Base-by-base conservation (phyloP, 2,888 invertebrate species). In the Coecobrya sp. region DNA sequence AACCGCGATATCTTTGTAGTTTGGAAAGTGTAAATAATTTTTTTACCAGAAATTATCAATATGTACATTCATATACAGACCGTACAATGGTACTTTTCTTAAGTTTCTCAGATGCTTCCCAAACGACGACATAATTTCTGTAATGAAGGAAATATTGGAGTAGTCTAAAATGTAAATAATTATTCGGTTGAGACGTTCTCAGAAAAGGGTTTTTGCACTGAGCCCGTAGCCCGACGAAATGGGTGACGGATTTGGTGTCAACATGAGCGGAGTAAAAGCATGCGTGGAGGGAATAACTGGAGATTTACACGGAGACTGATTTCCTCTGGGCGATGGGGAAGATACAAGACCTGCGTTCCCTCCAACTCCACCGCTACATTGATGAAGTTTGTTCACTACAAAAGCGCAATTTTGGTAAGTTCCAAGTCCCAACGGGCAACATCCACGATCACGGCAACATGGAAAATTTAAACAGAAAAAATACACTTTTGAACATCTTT, bases 241-340 rank as follows among this genome's bases (percentile, higher is more conserved):
- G 45, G 95, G 94, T 89, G 94, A 94, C 93, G 95, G 95, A 93
- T 95, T 95, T 70, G 94, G 95, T 89, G 95, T 95, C 93, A 95
- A 86, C 95, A 95, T 95, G 92, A 95, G 93, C 93, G 95, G 95
- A 89, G 94, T 95, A 92, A 95, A 95, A 62, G 94, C 93, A 93
- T 95, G 94, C 42, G 94, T 93, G 94, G 95, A 94, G 92, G 94
- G 94, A 94, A 94, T 95, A 45, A 95, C 95, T 92, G 95, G 95
- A 92, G 94, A 94, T 93, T 95, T 95, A 86, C 94, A 95, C 65
- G 95, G 95, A 55, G 95, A 95, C 92, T 94, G 94, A 93, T 93
- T 94, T 88, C 94, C 94, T 89, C 94, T 89, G 59, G 94, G 94
- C 87, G 92, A 92, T 68, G 94, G 94, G 36, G 94, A 94, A 62